Evolutionary conservation across 2,888 invertebrate species (phyloP), one percentile per base, ranked within the genome.

Genomic region (Sarcophaga rosellei): DNA sequence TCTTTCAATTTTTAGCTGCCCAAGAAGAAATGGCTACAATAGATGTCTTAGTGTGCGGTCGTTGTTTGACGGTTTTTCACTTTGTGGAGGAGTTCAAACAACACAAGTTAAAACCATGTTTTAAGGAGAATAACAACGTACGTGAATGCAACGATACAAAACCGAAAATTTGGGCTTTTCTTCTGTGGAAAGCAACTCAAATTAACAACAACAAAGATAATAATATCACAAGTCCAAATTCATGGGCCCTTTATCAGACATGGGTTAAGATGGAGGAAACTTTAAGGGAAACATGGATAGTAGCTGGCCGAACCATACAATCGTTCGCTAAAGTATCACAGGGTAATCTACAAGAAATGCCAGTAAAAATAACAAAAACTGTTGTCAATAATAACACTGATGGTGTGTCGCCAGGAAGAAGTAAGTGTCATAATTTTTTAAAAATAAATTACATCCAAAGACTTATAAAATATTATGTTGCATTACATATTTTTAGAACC

Each of bases 161-260:
- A 92, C 96, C 97, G 11, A 96, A 97, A 93, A 96, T 97, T 12
- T 97, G 97, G 97, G 97, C 96, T 61, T 97, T 97, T 91, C 94
- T 96, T 5, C 92, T 97, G 63, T 97, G 97, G 97, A 97, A 97
- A 90, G 94, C 94, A 82, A 94, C 95, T 12, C 95, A 95, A 89
- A 90, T 94, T 61, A 89, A 91, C 87, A 90, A 90, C 21, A 91
- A 91, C 45, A 92, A 91, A 70, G 90, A 92, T 87, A 89, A 94
- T 94, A 89, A 94, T 93, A 86, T 93, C 92, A 92, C 94, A 1
- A 93, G 94, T 8, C 94, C 94, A 35, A 94, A 95, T 89, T 96
- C 97, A 8, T 97, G 97, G 97, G 95, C 95, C 87, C 93, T 97
- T 12, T 97, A 97, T 92, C 97, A 97, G 91, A 95, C 95, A 89